Evolutionary conservation across 2,797 vertebrate genomes (phyloP), one percentile per base, ranked within the genome.

Genomic region (Nothura maculosa): DNA sequence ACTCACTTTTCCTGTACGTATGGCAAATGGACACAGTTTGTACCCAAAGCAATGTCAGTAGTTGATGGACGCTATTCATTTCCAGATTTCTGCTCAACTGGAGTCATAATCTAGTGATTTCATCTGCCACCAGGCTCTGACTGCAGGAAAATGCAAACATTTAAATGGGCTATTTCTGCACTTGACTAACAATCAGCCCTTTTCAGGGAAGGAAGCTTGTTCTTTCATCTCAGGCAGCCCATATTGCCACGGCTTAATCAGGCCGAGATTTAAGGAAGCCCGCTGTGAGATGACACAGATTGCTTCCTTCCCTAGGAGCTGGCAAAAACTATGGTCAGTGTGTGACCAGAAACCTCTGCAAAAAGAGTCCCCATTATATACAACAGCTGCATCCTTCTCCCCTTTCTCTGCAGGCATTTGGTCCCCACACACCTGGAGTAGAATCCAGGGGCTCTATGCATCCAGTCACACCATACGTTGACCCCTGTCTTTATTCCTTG

Each of bases 201-300:
- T 84, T 80, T 62, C 7, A 8, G 81, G 82, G 73, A 72, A 89
- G 47, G 90, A 70, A 54, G 61, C 38, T 55, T 38, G 13, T 85
- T 92, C 73, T 81, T 89, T 89, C 63, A 20, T 75, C 83, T 57
- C 27, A 2, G 73, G 87, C 74, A 83, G 88, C 90, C 89, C 93
- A 92, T 94, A 92, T 79, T 94, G 92, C 66, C 89, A 67, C 28
- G 0, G 9, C 90, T 94, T 96, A 92, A 96, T 95, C 94, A 96
- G 92, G 92, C 67, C 5, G 67, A 89, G 95, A 70, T 94, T 92
- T 83, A 89, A 92, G 89, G 92, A 81, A 93, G 81, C 93, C 93
- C 1, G 47, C 93, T 94, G 90, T 67, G 94, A 94, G 89, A 81
- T 95, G 93, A 95, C 95, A 95, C 90, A 96, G 95, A 95, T 95